Conservation (phyloP, 2,888 invertebrate species). For the Nephrocerus scutellatus region DNA sequence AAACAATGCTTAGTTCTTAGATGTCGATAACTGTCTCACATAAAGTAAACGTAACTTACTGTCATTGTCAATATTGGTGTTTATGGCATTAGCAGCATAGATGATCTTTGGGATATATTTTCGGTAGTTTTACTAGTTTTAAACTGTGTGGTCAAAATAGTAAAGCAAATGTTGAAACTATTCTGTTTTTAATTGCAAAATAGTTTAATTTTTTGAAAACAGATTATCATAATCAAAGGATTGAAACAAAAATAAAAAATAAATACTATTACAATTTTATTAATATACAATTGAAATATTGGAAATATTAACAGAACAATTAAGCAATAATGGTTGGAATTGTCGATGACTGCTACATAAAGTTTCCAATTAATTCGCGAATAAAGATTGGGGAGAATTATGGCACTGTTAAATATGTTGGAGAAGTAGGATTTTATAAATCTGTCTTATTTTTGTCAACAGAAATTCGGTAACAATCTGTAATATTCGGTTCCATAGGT, state of each 20-base stretch:
- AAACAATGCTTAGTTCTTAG: too few relatives aligned
- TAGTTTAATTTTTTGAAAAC: slow-evolving; percentile 4
- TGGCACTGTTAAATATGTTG: slow-evolving; percentile 70
- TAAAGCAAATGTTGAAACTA: slow-evolving; percentile 19
- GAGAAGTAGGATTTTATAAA: slow-evolving; percentile 50
- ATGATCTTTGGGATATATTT: too few relatives aligned
- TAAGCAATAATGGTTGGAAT: slow-evolving; percentile 41
- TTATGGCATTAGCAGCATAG: too few relatives aligned
- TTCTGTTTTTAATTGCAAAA: slow-evolving; percentile 11
- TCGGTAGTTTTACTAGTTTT: too few relatives aligned
- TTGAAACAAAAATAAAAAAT: too few relatives aligned
- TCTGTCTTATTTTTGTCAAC: slow-evolving; percentile 26
- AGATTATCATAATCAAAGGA: background rate
- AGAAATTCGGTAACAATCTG: background rate
- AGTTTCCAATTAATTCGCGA: slow-evolving; percentile 42
- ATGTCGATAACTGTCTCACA: too few relatives aligned
- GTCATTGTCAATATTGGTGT: too few relatives aligned
- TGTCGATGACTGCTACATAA: slow-evolving; percentile 42
- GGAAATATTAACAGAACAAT: slow-evolving; percentile 4
- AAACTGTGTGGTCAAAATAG: too few relatives aligned
- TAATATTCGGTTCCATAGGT: slow-evolving; percentile 40
- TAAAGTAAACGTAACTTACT: too few relatives aligned
- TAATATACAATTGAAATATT: background rate
- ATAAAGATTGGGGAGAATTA: slow-evolving; percentile 40
- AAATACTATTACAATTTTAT: slow-evolving; percentile 2